Evolutionary conservation across 2,888 invertebrate genomes (phyloP), one percentile per base, ranked within the genome.

Genomic region (Macropis europaea): DNA sequence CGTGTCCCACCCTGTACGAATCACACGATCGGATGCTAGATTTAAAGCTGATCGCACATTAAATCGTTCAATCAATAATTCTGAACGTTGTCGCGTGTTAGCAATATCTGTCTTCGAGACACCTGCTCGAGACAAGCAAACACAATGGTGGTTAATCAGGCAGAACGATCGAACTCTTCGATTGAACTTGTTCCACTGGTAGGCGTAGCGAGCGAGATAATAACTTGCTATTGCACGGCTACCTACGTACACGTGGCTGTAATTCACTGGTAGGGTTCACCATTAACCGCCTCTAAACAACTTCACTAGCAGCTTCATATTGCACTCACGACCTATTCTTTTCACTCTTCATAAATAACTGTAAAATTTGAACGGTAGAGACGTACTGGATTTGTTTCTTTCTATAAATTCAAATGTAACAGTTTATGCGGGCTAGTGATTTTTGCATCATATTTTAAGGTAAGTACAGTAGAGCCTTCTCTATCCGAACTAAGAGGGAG

Each of bases 141-240:
- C 61, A 73, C 73, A 73, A 73, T 73, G 67, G 36, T 2, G 67
- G n/a, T 67, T 73, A 73, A 73, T 73, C 73, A 57, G 32, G 34
- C 67, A 61, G 74, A 73, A 73, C 74, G 73, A 73, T 73, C 67
- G 73, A 67, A 73, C 73, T 64, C 48, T 53, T 57, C 57, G 73
- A 67, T 67, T 40, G 52, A 60, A 53, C 57, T 57, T 42, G 61
- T 57, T 62, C 57, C 32, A 32, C 34, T 36, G 50, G 75, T 74
- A 63, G 75, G 74, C 68, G 75, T 75, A 68, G 48, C 54, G 38
- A 68, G 40, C 34, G 7, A 48, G 62, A 75, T 74, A 74, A 68
- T 68, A 74, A 75, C 53, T 68, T n/a, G 50, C 67, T 59, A 62
- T 56, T 60, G 60, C 74, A 48, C 47, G 17, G 50, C 66, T 73